Evolutionary conservation across 2,113 vertebrate genomes (phyloP).

Genomic region (Kryptolebias marmoratus): DNA sequence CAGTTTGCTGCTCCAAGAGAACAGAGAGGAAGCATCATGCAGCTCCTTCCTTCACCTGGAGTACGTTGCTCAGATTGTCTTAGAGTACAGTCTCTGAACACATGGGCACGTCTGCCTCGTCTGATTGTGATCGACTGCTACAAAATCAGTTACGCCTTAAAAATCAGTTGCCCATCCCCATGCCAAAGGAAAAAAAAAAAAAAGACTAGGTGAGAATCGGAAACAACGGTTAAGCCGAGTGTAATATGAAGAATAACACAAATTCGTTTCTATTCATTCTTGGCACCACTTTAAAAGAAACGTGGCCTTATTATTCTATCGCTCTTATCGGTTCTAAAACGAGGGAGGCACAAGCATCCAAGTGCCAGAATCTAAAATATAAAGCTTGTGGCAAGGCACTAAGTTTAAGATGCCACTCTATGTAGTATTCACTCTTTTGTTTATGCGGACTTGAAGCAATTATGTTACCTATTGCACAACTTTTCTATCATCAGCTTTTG

Average conservation of each 20-base stretch:
- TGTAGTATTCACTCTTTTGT: conserved; percentile 50
- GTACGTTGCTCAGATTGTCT: conserved; percentile 68
- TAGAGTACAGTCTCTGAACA: conserved; percentile 51
- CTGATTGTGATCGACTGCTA: conserved; percentile 65
- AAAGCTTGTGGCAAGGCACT: conserved; percentile 80
- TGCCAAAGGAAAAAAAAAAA: conserved; percentile 10
- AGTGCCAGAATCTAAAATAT: conserved; percentile 66
- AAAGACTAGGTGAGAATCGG: conserved; percentile 3
- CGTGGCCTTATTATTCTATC: conserved; percentile 36
- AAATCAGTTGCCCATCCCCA: conserved; percentile 23
- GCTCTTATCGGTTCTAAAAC: conserved; percentile 47
- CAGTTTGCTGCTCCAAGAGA: conserved; percentile 46
- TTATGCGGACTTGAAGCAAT: conserved; percentile 60
- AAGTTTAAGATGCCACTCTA: conserved; percentile 72
- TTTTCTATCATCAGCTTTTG: conserved; percentile 46
- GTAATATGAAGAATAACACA: conserved; percentile 26
- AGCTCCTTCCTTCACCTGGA: conserved; percentile 52
- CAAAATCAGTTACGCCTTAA: conserved; percentile 31
- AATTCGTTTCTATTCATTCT: conserved; percentile 33
- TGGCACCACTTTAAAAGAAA: conserved; percentile 33
- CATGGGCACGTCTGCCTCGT: conserved; percentile 38
- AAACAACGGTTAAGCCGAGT: conserved; percentile 10
- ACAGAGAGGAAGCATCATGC: conserved; percentile 51
- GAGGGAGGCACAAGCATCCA: conserved; percentile 62
- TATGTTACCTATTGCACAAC: conserved; percentile 70